Base-by-base conservation (phyloP, 2,888 invertebrate species). In the Leistus spinibarbis region DNA sequence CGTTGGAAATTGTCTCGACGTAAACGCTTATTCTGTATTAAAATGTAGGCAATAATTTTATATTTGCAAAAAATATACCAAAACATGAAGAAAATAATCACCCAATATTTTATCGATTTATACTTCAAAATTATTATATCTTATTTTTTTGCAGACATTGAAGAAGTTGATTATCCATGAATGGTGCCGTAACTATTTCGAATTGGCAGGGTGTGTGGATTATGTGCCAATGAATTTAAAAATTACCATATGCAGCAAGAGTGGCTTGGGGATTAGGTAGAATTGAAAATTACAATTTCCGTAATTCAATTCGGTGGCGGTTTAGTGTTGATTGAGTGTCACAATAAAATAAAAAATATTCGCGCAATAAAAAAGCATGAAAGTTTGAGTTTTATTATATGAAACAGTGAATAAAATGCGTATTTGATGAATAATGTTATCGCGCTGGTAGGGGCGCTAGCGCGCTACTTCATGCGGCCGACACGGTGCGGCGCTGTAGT, bases 361-460 rank as follows among this genome's bases (percentile, higher is more conserved):
- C 19, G 24, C 17, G 67, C 62, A 74, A 74, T 74, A 74, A 81
- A 81, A 81, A 80, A 80, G 79, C 82, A 84, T 83, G 83, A 83
- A 84, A 83, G 60, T 24, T 84, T 83, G 83, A 82, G 81, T 84
- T 84, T 85, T 84, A 84, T 84, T 83, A 83, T 40, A 40, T 83
- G 83, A 83, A 83, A 84, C 84, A 84, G 82, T 83, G 82, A 82
- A 84, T 83, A 83, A 84, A 84, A 84, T 83, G 84, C 83, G 83
- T 83, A 83, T 84, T 84, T 84, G 85, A 84, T 85, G 85, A 84
- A 85, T 84, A 84, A 83, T 82, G 83, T 84, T 84, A 85, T 84
- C 83, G 83, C 81, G 66, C 10, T 13, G 4, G 27, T 40, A 19
- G 66, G 66, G 66, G 40, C 40, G 17, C 27, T 22, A 56, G 17